Percentiles rank a stretch among this genome's conserved stretches.
These are phyloP conservation scores for Meganola albula DNA, from an alignment of 2,888 invertebrate genomes.

Conservation along the genomic window DNA sequence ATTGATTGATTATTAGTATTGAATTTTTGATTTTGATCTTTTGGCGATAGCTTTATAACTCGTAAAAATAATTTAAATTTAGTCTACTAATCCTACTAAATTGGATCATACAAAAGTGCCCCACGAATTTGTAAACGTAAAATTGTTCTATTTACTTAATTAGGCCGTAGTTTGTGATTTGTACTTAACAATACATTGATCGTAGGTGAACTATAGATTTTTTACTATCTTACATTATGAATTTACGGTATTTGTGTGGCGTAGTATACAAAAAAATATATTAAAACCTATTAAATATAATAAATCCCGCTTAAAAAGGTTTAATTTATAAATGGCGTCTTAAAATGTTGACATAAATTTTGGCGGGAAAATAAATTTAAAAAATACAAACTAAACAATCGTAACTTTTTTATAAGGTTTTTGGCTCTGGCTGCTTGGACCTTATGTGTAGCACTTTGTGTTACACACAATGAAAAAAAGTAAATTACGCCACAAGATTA, in stretches of 20 bases:
- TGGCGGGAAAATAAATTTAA: too few species aligned
- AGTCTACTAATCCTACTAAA: slow-evolving; percentile 36
- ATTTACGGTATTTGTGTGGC: slow-evolving; percentile 20
- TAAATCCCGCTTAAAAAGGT: neutral
- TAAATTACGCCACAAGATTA: too few species aligned
- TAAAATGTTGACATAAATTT: neutral
- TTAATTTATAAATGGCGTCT: neutral
- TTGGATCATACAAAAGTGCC: slow-evolving; percentile 64
- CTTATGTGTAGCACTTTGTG: too few species aligned
- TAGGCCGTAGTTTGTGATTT: slow-evolving; percentile 63
- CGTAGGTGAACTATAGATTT: slow-evolving; percentile 55
- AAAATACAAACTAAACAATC: too few species aligned
- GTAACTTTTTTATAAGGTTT: too few species aligned
- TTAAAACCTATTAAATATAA: neutral
- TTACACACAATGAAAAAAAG: too few species aligned
- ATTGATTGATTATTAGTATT: too few species aligned
- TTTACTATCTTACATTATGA: slow-evolving; percentile 41
- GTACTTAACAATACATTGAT: slow-evolving; percentile 45
- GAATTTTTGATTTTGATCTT: too few species aligned
- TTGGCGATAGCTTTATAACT: neutral
- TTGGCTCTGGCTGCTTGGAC: too few species aligned
- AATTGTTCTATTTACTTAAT: slow-evolving; percentile 53
- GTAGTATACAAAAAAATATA: slow-evolving; percentile 7
- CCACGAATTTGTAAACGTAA: slow-evolving; percentile 68
- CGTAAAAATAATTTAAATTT: slow-evolving; percentile 3